phyloP scores from a whole-genome alignment of 2,888 invertebrate species.

The Euplagia quadripunctaria region DNA sequence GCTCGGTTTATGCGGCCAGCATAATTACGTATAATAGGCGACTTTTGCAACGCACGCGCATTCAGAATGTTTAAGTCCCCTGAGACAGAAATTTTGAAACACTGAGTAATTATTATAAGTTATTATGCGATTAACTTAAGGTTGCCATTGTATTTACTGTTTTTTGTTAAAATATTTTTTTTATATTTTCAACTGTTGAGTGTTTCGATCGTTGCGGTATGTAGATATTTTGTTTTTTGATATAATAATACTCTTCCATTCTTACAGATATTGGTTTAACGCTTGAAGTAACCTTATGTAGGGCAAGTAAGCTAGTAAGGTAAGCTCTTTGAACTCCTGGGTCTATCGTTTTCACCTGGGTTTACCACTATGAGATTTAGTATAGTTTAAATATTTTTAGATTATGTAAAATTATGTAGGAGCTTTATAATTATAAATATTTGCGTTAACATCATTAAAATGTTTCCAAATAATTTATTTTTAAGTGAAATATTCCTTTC shows the following conservation, averaged over 20 bases:
- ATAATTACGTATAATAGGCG: slow-evolving; percentile 84
- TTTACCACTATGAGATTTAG: not conserved
- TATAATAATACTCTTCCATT: not conserved
- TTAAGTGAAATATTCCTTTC: not conserved
- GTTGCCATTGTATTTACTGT: slow-evolving; percentile 49
- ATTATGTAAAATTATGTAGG: not conserved
- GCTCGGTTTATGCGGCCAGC: slow-evolving; percentile 80
- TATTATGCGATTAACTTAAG: slow-evolving; percentile 66
- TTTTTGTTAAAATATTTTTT: slow-evolving; percentile 15
- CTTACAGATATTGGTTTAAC: not conserved
- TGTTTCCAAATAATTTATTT: not conserved
- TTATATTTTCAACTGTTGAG: not conserved
- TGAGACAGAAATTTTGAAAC: slow-evolving; percentile 78
- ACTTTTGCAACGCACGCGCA: slow-evolving; percentile 81
- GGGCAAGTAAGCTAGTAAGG: too few species aligned
- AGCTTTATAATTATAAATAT: too few species aligned
- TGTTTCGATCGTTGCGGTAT: not conserved
- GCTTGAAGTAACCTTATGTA: too few species aligned
- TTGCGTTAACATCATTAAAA: too few species aligned
- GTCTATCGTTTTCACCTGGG: not conserved
- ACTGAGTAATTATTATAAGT: slow-evolving; percentile 69
- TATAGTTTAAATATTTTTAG: not conserved
- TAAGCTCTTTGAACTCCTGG: not conserved
- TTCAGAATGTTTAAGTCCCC: slow-evolving; percentile 76
- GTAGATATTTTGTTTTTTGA: not conserved